Base-by-base conservation (phyloP, 2,888 invertebrate genomes). In the Punctoribates punctum region DNA sequence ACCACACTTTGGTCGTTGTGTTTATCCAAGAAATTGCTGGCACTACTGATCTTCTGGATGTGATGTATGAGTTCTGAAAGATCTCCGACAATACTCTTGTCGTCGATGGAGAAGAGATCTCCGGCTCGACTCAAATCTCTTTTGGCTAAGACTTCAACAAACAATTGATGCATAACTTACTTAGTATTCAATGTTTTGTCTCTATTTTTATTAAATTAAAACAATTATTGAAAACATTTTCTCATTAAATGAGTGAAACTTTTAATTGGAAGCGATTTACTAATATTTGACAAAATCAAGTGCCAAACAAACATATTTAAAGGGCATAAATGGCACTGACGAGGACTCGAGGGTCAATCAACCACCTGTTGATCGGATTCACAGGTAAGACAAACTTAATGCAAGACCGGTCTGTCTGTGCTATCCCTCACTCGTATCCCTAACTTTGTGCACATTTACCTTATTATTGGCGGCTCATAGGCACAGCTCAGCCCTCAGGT, bases 1-100 rank as follows among this genome's bases (percentile, higher is more conserved):
- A 96, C 94, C 78, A 96, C 91, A 81, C 93, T 94, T 85, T 96
- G 96, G 84, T 94, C 93, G 85, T 94, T 92, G 83, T 92, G 91
- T 84, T 92, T 94, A 80, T 90, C 88, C 72, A 90, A 88, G 83
- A 95, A 96, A 82, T 91, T 91, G 4, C 91, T 87, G 78, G 91
- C 88, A 78, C 92, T 91, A 77, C 93, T 90, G 80, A 96, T 94
- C 79, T 90, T 89, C 78, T 84, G 83, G 46, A 87, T 85, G 75
- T 83, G 85, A 82, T 89, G 88, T 82, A 95, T 90, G 83, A 93
- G 93, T 86, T 91, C 90, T 74, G 90, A 90, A 81, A 93, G 86
- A 84, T 93, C 92, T 84, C 90, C 88, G 34, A 93, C 91, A 81
- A 96, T 93, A 80, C 91, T 90, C 77, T 89, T 88, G 86, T 96